Evolutionary conservation across 2,113 vertebrate genomes (phyloP).

Genomic region (Thalassarche chlororhynchos): DNA sequence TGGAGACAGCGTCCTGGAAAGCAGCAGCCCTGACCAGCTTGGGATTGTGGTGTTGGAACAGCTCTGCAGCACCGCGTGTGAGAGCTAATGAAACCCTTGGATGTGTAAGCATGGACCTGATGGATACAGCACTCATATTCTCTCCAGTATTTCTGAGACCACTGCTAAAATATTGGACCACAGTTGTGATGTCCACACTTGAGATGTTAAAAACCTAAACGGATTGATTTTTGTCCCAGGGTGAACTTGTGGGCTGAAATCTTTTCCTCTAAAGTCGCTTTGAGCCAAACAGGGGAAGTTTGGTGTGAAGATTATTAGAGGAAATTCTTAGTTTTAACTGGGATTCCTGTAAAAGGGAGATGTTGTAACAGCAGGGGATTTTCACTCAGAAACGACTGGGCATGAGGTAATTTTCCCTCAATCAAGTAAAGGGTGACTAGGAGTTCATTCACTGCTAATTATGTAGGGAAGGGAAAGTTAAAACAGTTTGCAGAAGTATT

Average conservation of each 20-base stretch:
- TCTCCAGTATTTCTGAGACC: not conserved
- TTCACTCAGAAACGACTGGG: not conserved
- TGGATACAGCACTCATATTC: not conserved
- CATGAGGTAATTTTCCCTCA: slow-evolving; percentile 38
- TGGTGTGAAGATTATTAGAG: slow-evolving; percentile 19
- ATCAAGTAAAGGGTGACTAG: slow-evolving; percentile 2
- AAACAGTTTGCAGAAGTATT: not conserved
- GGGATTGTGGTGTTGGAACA: not conserved
- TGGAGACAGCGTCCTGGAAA: not conserved
- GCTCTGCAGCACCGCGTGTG: not conserved
- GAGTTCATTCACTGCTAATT: slow-evolving; percentile 2
- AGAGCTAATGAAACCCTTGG: not conserved
- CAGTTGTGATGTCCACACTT: not conserved
- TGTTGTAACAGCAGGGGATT: slow-evolving; percentile 55
- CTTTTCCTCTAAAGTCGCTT: not conserved
- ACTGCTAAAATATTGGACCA: not conserved
- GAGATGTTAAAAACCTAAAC: not conserved
- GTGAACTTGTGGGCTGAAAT: slow-evolving; percentile 13
- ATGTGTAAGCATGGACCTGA: not conserved
- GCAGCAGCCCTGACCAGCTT: not conserved
- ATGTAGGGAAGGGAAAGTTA: not conserved
- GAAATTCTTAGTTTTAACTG: slow-evolving; percentile 29
- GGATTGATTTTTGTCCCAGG: not conserved
- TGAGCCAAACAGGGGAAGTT: slow-evolving; percentile 27
- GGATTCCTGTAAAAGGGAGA: slow-evolving; percentile 56